These are phyloP conservation scores for Conchocele bisecta DNA, from an alignment of 2,888 invertebrate genomes.

Conservation along the genomic window DNA sequence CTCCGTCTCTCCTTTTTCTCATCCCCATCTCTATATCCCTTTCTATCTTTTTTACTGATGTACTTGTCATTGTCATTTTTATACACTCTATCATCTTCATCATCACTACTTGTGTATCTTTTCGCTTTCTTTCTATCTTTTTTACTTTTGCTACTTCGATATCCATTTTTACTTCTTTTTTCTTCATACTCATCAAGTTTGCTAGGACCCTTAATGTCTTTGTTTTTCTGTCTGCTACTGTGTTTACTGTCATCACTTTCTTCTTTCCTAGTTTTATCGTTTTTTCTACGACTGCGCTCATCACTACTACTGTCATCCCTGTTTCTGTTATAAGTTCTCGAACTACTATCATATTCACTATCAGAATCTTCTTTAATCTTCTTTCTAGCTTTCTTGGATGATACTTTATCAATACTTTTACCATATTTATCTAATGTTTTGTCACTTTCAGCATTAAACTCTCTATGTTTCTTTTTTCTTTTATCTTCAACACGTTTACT, in stretches of 20 bases:
- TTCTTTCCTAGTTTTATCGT: too few relatives aligned
- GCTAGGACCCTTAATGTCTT: background rate
- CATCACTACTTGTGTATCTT: background rate
- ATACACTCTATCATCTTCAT: background rate
- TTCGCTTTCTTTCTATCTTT: background rate
- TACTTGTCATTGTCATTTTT: background rate
- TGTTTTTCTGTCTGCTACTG: background rate
- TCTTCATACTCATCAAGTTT: slow-evolving; percentile 1
- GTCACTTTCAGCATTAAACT: background rate
- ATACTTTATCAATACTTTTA: background rate
- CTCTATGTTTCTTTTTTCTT: background rate
- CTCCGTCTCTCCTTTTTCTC: slow-evolving; percentile 8
- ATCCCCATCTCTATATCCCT: background rate
- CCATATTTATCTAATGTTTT: background rate
- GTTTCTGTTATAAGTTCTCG: background rate
- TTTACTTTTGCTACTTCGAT: background rate
- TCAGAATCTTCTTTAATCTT: background rate
- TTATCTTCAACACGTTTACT: background rate
- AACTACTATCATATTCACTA: background rate
- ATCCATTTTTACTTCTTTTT: background rate
- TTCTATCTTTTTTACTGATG: background rate
- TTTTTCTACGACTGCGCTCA: background rate
- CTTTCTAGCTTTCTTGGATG: background rate
- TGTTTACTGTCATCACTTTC: background rate
- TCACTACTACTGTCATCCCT: background rate